These are phyloP conservation scores for Crotalus adamanteus DNA, from an alignment of 2,797 vertebrate genomes.

Conservation along the genomic window DNA sequence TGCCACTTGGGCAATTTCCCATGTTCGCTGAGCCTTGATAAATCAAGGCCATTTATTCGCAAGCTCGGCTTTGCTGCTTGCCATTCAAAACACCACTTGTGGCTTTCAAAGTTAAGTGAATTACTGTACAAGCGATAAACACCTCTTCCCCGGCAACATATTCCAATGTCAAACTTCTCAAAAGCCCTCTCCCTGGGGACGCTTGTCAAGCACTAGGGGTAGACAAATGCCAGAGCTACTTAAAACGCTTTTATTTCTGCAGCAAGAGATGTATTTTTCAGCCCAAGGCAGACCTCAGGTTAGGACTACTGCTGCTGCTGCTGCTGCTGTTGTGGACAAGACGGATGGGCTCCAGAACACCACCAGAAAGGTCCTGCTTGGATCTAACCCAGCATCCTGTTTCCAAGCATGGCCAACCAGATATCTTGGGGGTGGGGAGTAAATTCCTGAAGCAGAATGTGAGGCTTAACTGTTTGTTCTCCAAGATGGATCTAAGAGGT, in stretches of 20 bases:
- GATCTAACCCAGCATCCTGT: background rate
- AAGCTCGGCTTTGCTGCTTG: conserved; percentile 30
- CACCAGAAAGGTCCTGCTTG: background rate
- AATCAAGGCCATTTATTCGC: conserved; percentile 35
- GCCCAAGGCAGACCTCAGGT: background rate
- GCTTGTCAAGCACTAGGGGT: conserved; percentile 46
- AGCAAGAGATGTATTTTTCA: background rate
- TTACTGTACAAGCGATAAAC: conserved; percentile 47
- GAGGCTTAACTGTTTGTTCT: background rate
- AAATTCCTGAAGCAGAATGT: background rate
- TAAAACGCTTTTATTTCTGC: conserved; percentile 11
- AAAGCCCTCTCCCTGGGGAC: conserved; percentile 63
- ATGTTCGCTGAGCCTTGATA: conserved; percentile 30
- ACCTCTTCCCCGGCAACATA: conserved; percentile 67
- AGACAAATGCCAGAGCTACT: conserved; percentile 54
- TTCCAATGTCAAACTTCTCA: conserved; percentile 67
- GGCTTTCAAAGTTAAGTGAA: conserved; percentile 50
- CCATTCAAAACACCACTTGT: conserved; percentile 61
- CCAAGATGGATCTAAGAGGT: background rate
- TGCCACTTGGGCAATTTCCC: conserved; percentile 56
- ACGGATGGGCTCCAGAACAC: background rate
- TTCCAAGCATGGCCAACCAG: background rate
- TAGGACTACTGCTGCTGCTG: background rate
- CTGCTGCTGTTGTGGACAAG: background rate
- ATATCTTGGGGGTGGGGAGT: background rate